Percentiles rank a stretch among this genome's conserved stretches.
Conservation (phyloP, 2,113 vertebrate species). For the Oplegnathus fasciatus region DNA sequence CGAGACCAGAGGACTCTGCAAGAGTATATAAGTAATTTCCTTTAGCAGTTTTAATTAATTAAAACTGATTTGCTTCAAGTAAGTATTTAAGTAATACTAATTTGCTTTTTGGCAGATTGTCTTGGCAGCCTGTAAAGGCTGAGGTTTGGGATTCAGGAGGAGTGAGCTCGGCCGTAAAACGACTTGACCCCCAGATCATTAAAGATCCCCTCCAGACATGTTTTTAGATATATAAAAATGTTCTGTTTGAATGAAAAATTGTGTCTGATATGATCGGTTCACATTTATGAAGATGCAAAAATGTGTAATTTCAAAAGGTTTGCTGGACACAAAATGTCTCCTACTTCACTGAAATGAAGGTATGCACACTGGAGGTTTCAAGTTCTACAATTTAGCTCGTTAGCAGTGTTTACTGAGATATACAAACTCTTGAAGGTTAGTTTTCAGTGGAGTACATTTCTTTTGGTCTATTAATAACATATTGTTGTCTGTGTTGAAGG, state of each 20-base stretch:
- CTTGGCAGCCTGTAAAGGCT: neutral
- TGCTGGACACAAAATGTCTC: neutral
- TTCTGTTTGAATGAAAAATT: neutral
- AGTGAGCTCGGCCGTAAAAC: neutral
- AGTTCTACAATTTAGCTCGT: too few relatives aligned
- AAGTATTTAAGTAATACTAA: conserved; percentile 15
- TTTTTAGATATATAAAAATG: neutral
- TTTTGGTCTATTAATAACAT: too few relatives aligned
- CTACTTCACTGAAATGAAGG: too few relatives aligned
- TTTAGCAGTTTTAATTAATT: conserved; percentile 7
- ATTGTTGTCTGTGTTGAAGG: too few relatives aligned
- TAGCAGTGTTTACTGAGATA: too few relatives aligned
- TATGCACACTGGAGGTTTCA: too few relatives aligned
- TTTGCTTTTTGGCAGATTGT: conserved; percentile 8
- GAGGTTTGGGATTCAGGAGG: neutral
- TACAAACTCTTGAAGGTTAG: too few relatives aligned
- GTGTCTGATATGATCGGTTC: too few relatives aligned
- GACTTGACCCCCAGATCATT: neutral
- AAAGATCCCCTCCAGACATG: neutral
- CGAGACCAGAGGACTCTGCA: neutral
- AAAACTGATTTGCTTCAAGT: conserved; percentile 3
- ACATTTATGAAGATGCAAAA: neutral
- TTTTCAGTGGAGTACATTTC: too few relatives aligned
- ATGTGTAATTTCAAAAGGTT: neutral
- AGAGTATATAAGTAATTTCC: neutral